Conservation (phyloP, 2,113 vertebrate species). For the Rhea pennata region DNA sequence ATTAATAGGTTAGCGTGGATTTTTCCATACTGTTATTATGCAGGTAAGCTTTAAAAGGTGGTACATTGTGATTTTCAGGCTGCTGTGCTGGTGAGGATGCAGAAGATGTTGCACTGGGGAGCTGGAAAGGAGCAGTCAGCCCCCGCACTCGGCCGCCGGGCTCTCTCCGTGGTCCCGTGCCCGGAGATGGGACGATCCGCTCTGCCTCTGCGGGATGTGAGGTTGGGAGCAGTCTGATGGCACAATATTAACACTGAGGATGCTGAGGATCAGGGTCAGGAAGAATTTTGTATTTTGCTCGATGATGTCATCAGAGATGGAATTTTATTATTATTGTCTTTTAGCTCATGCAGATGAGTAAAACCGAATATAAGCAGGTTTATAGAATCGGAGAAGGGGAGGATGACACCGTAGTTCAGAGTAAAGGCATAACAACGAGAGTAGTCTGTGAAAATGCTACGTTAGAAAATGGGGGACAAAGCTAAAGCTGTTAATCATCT, state of each 20-base stretch:
- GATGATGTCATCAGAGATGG: background rate
- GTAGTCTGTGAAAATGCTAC: background rate
- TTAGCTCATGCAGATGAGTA: background rate
- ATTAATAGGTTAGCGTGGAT: background rate
- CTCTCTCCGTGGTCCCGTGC: background rate
- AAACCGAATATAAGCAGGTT: background rate
- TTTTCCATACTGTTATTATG: background rate
- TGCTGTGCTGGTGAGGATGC: background rate
- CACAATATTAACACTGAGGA: background rate
- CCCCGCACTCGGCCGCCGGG: rapidly evolving
- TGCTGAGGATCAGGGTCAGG: background rate
- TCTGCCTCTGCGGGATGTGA: background rate
- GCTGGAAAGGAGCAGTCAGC: background rate
- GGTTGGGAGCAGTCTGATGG: background rate
- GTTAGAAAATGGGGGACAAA: background rate
- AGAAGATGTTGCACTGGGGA: background rate
- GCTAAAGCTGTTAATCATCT: background rate
- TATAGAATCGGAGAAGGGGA: background rate
- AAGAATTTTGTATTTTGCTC: background rate
- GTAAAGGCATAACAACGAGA: background rate
- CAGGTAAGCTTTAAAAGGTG: background rate
- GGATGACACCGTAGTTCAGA: background rate
- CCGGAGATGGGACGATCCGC: background rate
- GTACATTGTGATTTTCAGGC: background rate
- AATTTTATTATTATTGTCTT: background rate